These are phyloP conservation scores for Lates calcarifer DNA, from an alignment of 2,113 vertebrate genomes.

Conservation along the genomic window DNA sequence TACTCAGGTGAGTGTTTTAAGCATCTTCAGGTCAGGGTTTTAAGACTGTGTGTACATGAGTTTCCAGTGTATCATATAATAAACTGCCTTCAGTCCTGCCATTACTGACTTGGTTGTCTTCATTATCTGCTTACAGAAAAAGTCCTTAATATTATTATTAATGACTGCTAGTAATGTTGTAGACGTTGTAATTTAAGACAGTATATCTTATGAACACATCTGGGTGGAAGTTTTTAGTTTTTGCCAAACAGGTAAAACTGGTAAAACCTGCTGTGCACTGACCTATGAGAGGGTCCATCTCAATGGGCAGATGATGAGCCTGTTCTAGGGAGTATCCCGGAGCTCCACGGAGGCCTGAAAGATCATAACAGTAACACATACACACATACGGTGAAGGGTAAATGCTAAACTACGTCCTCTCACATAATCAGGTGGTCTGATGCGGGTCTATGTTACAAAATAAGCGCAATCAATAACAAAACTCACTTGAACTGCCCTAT, in stretches of 20 bases:
- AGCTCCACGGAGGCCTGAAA: conserved; percentile 85
- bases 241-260: neutral
- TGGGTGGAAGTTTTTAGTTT: neutral
- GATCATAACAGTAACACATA: conserved; percentile 8
- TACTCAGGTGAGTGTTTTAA: neutral
- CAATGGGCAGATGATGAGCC: conserved; percentile 87
- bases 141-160: neutral
- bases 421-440: neutral
- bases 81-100: too few species aligned
- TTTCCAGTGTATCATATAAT: too few species aligned
- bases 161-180: neutral
- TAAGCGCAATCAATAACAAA: conserved; percentile 30
- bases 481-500: conserved; percentile 22
- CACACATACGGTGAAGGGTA: neutral
- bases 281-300: conserved; percentile 89
- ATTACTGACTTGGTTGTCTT: too few species aligned
- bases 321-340: conserved; percentile 87
- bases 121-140: neutral
- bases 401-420: neutral
- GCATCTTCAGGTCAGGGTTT: too few species aligned
- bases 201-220: neutral
- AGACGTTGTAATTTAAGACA: too few species aligned
- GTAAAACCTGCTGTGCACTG: conserved; percentile 38
- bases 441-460: conserved; percentile 6
- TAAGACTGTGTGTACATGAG: too few species aligned